Evolutionary conservation across 2,113 vertebrate genomes (phyloP), one percentile per base, ranked within the genome.

Genomic region (Eulemur rufifrons): DNA sequence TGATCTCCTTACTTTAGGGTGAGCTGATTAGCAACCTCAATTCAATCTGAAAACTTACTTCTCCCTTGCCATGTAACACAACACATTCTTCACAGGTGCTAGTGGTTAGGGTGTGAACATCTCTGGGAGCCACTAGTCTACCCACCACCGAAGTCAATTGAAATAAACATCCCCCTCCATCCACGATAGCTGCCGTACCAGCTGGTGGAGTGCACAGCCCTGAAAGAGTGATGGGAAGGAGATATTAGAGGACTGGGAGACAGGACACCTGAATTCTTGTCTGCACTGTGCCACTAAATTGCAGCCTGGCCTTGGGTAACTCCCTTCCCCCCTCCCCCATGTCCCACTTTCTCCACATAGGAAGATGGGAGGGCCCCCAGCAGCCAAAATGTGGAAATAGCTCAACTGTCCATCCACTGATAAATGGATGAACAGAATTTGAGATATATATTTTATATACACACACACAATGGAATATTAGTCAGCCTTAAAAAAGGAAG

Each of bases 191-290:
- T 94, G 37, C 59, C 47, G 2, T 37, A 45, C 10, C n/a, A 81
- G 4, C 45, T 37, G 34, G 20, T 11, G 6, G 78, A 66, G 47
- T 50, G 20, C 39, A 47, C 8, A 42, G 39, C 34, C 54, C 39
- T 32, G 29, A 50, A 54, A 34, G n/a, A 71, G 47, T 12, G 21
- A 68, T 66, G 15, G 69, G 34, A 42, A 54, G 69, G 34, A 71
- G 12, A 29, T 8, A 0, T 52, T 89, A 37, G 50, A 71, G 66
- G 23, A 3, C 11, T 6, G 23, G 54, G 93, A 0, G 0, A 0
- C 5, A 1, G 81, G 63, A 73, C 54, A 71, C 52, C 69, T 42
- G 42, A 64, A 34, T 39, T 87, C 69, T 47, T 42, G 12, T 11
- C 66, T 59, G 20, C 11, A 25, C 56, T 61, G 27, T 17, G 20